phyloP scores from a whole-genome alignment of 1,140 invertebrate genomes.

The Papilio xuthus region DNA sequence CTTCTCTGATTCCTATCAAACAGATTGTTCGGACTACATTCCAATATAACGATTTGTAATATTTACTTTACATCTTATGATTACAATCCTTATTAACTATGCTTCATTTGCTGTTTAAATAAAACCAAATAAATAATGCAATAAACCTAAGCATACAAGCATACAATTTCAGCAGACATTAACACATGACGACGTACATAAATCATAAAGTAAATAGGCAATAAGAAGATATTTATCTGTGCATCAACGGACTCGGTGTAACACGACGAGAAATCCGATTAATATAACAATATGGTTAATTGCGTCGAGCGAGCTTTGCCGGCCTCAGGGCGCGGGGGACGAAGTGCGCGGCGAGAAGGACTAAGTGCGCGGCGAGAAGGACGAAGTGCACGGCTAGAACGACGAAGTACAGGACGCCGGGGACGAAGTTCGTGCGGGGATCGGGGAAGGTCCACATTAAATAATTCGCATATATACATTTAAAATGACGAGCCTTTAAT shows the following conservation, averaged over 20 bases:
- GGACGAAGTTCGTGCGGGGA: not conserved
- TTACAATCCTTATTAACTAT: not conserved
- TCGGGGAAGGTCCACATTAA: not conserved
- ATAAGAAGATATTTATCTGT: slow-evolving; percentile 58
- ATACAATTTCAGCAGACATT: not conserved
- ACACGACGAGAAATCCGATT: slow-evolving; percentile 54
- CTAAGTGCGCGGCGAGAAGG: not conserved
- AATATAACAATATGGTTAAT: slow-evolving; percentile 50
- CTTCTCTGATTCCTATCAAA: too few relatives aligned
- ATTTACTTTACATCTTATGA: too few relatives aligned
- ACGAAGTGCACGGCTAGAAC: not conserved
- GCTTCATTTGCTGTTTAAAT: not conserved
- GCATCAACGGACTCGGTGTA: slow-evolving; percentile 43
- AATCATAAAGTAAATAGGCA: slow-evolving; percentile 56
- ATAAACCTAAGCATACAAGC: not conserved
- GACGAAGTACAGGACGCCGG: not conserved
- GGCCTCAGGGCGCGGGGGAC: not conserved
- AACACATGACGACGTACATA: slow-evolving; percentile 44
- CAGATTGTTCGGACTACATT: too few relatives aligned
- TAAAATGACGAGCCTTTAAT: slow-evolving; percentile 9
- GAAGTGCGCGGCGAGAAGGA: not conserved
- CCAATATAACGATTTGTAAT: too few relatives aligned
- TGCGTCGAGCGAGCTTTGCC: slow-evolving; percentile 14
- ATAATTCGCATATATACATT: not conserved
- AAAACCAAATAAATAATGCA: not conserved